Percentiles rank a stretch among this genome's conserved stretches.
Evolutionary conservation across 2,797 vertebrate species (phyloP).

Genomic region (Silurus aristotelis): DNA sequence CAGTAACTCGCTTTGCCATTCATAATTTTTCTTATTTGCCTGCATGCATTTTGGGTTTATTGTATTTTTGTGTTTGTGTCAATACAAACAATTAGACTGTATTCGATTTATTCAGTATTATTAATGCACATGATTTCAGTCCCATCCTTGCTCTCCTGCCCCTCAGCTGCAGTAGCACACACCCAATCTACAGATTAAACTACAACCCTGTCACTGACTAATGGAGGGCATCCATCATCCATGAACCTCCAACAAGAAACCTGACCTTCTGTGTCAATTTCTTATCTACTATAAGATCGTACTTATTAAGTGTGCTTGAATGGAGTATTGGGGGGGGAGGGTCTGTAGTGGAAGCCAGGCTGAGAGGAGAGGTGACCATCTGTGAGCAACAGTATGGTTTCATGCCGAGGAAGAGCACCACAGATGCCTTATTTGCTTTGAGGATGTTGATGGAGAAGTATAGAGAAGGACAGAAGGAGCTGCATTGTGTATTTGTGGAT

Average conservation of each 20-base stretch:
- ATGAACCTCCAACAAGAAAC: conserved; percentile 54
- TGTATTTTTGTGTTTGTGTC: background rate
- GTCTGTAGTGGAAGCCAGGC: no score
- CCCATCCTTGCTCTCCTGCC: conserved; percentile 5
- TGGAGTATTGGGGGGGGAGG: no score
- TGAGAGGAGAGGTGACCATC: no score
- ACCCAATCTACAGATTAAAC: conserved; percentile 48
- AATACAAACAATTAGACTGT: background rate
- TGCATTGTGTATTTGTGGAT: no score
- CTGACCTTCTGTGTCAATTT: conserved; percentile 61
- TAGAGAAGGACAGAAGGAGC: no score
- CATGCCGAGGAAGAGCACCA: no score
- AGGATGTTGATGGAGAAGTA: no score
- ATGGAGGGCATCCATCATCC: conserved; percentile 57
- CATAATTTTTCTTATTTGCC: background rate
- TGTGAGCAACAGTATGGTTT: no score
- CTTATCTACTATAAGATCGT: conserved; percentile 57
- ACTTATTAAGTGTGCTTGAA: conserved; percentile 46
- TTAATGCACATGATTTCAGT: background rate
- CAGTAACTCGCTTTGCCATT: background rate
- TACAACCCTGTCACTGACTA: conserved; percentile 47
- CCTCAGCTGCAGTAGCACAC: conserved; percentile 42
- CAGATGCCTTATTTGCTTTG: no score
- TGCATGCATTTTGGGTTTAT: background rate
- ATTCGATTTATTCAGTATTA: background rate